Conservation (phyloP, 1,140 invertebrate genomes). For the Papilio helenus region DNA sequence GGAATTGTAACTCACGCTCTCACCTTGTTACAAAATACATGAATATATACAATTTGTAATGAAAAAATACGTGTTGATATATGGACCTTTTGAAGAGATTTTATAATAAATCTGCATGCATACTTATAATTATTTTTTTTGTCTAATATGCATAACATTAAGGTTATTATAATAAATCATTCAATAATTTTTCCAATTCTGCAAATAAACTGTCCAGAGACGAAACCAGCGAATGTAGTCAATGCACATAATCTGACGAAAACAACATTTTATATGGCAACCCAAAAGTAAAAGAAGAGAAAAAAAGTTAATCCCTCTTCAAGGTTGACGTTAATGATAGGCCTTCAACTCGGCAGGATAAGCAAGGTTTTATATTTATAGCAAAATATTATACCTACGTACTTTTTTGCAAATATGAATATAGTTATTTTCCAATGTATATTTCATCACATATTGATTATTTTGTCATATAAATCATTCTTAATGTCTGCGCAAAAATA, state of each 20-base stretch:
- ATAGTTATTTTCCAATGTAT: neutral
- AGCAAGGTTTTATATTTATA: neutral
- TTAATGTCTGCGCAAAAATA: too few relatives aligned
- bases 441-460: neutral
- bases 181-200: too few relatives aligned
- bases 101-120: too few relatives aligned
- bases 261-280: neutral
- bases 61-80: neutral
- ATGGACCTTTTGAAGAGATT: neutral
- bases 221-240: too few relatives aligned
- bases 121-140: too few relatives aligned
- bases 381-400: neutral
- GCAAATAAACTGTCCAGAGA: too few relatives aligned
- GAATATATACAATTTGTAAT: neutral
- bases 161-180: too few relatives aligned
- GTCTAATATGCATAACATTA: too few relatives aligned
- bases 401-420: neutral
- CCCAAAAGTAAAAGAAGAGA: neutral
- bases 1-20: constrained; percentile 12
- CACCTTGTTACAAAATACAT: neutral
- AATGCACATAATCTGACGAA: neutral
- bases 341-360: neutral
- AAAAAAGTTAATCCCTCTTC: neutral
- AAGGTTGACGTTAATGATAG: constrained; percentile 16
- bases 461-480: neutral